Percentiles rank a stretch among this genome's conserved stretches.
These are phyloP conservation scores for Helleia helle DNA, from an alignment of 2,888 invertebrate species.

Conservation along the genomic window DNA sequence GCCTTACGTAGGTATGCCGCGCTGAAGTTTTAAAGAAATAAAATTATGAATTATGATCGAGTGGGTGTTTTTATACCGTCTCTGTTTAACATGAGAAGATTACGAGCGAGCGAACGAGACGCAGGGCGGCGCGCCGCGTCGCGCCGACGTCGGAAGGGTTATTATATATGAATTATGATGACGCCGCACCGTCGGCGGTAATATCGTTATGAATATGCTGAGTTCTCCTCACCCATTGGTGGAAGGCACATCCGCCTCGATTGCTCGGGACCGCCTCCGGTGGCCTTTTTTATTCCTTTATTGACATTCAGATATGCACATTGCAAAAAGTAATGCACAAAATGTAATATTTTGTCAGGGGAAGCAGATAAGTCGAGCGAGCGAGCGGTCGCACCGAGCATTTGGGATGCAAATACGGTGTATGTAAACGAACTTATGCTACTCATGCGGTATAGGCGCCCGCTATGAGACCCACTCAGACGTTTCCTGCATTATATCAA, in stretches of 20 bases:
- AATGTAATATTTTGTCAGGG: conserved; percentile 68
- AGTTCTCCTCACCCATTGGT: conserved; percentile 66
- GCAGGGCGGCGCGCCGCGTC: conserved; percentile 48
- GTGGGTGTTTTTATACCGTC: conserved; percentile 41
- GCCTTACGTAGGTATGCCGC: conserved; percentile 36
- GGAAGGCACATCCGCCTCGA: conserved; percentile 65
- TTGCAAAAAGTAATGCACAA: conserved; percentile 67
- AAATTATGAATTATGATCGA: conserved; percentile 73
- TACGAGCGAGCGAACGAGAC: conserved; percentile 50
- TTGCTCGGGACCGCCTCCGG: conserved; percentile 65
- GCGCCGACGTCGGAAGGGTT: conserved; percentile 64
- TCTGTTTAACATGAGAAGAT: conserved; percentile 43
- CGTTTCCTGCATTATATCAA: conserved; percentile 73
- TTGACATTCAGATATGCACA: conserved; percentile 73
- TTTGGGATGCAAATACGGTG: conserved; percentile 73
- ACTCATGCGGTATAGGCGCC: conserved; percentile 64
- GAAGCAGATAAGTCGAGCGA: conserved; percentile 58
- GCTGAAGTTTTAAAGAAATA: conserved; percentile 46
- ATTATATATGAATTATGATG: conserved; percentile 75
- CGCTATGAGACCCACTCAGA: conserved; percentile 72
- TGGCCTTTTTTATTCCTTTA: conserved; percentile 70
- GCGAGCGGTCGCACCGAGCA: conserved; percentile 58
- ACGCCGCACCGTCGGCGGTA: conserved; percentile 68
- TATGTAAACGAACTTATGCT: conserved; percentile 72
- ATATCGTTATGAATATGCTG: conserved; percentile 75